A percentile compares a stretch with the other conserved stretches of the same genome.
phyloP scores from a whole-genome alignment of 2,888 invertebrate species.

The Diaperis boleti region DNA sequence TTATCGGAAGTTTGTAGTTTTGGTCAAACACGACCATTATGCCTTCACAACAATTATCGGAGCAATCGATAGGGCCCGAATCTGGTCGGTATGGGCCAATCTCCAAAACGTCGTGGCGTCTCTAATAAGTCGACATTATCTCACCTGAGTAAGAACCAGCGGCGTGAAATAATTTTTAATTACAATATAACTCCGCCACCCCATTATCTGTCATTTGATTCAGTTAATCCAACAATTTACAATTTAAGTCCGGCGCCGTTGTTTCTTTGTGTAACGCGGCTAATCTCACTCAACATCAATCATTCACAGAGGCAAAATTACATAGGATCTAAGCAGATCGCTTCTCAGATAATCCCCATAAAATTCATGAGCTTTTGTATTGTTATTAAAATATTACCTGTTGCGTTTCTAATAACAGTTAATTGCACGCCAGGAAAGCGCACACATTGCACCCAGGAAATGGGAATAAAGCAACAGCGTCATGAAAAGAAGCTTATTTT shows the following conservation, averaged over 20 bases:
- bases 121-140: constrained; percentile 19
- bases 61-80: not conserved
- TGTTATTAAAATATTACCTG: constrained; percentile 60
- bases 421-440: constrained; percentile 49
- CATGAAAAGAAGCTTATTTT: not conserved
- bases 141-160: constrained; percentile 9
- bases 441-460: not conserved
- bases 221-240: constrained; percentile 48
- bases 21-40: not conserved
- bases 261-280: constrained; percentile 43
- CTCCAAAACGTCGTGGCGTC: constrained; percentile 2
- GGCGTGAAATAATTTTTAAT: constrained; percentile 36
- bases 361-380: constrained; percentile 55
- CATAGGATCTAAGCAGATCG: constrained; percentile 50
- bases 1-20: constrained; percentile 4
- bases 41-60: too few relatives aligned
- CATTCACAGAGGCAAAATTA: constrained; percentile 48
- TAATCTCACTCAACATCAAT: constrained; percentile 48
- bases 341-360: constrained; percentile 53
- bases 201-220: constrained; percentile 44
- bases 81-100: constrained; percentile 1
- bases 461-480: not conserved
- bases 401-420: constrained; percentile 61
- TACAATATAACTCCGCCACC: constrained; percentile 31
- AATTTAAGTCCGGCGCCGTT: constrained; percentile 43